A percentile compares a stretch with the other conserved stretches of the same genome.
phyloP scores from a whole-genome alignment of 2,113 vertebrate species.

The Rattus norvegicus region DNA sequence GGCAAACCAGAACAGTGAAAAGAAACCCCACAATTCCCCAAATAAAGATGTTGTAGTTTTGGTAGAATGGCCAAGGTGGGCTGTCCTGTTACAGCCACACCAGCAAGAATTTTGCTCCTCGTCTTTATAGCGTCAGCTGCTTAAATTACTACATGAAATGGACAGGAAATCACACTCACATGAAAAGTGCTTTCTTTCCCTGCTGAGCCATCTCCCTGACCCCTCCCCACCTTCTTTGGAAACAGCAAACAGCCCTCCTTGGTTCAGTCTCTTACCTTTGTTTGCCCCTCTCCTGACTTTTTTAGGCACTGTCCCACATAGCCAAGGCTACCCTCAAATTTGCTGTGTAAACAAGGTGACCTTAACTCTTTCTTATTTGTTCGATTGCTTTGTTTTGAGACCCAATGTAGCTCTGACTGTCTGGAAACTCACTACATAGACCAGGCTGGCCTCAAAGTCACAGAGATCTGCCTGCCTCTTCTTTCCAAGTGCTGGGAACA shows the following conservation, averaged over 20 bases:
- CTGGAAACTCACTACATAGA: background rate
- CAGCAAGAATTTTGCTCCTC: background rate
- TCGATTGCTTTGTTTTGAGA: background rate
- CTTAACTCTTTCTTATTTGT: background rate
- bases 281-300: background rate
- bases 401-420: background rate
- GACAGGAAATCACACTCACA: background rate
- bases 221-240: background rate
- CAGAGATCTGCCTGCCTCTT: background rate
- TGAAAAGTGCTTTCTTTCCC: background rate
- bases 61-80: background rate
- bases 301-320: background rate
- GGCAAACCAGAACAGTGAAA: too few species aligned
- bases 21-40: background rate
- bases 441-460: background rate
- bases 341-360: background rate
- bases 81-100: background rate
- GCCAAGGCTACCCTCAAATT: background rate
- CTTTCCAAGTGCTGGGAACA: background rate
- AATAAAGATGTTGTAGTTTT: background rate
- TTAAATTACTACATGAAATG: background rate
- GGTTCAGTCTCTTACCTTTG: background rate
- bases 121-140: background rate
- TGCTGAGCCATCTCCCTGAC: background rate
- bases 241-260: background rate